phyloP scores from a whole-genome alignment of 2,888 invertebrate species.

The Drosophila barbarae region DNA sequence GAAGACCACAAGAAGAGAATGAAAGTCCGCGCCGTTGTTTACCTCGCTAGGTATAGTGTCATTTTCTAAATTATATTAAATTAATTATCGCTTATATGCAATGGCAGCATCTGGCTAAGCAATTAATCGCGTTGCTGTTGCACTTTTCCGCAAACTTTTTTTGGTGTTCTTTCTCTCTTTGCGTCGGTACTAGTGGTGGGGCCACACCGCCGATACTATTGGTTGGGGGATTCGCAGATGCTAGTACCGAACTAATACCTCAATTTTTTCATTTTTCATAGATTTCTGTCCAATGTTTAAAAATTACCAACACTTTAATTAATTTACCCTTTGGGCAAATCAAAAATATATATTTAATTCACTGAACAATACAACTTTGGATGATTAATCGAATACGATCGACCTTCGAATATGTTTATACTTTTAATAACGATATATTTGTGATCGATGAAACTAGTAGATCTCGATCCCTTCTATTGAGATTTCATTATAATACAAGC shows the following conservation, averaged over 20 bases:
- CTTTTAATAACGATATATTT: neutral
- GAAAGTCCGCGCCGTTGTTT: constrained; percentile 35
- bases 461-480: neutral
- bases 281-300: neutral
- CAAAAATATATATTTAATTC: neutral
- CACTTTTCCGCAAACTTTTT: constrained; percentile 74
- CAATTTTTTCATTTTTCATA: neutral
- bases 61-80: constrained; percentile 31
- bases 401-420: neutral
- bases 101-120: constrained; percentile 38
- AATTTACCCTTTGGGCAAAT: too few species aligned
- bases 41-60: constrained; percentile 32
- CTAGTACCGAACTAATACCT: too few species aligned
- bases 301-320: neutral
- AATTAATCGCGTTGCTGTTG: constrained; percentile 44
- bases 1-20: constrained; percentile 40
- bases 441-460: neutral
- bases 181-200: constrained; percentile 14
- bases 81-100: constrained; percentile 48
- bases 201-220: neutral
- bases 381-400: neutral
- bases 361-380: neutral
- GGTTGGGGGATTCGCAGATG: neutral
- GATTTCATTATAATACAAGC: neutral
- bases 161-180: constrained; percentile 62